Base-by-base conservation (phyloP, 1,140 invertebrate genomes). In the Trichonephila clavata region DNA sequence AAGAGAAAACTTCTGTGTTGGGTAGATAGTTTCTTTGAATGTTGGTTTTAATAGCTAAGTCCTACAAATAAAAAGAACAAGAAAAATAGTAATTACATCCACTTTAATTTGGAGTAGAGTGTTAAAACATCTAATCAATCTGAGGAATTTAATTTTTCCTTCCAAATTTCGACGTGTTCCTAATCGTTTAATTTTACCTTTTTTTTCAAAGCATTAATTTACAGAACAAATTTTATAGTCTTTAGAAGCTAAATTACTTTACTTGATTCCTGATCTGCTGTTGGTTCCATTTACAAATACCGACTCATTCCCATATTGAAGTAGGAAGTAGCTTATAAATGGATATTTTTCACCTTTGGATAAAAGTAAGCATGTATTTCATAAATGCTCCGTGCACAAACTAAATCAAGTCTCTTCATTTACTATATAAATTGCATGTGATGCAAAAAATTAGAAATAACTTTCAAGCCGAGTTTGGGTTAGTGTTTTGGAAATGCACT, bases 21-120 rank as follows among this genome's bases (percentile, higher is more conserved):
- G 71, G 14, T 77, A 13, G 7, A 77, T 77, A 77, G 71, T 77
- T 32, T 77, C 32, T 32, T 77, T 77, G 71, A 77, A 77, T 77
- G 71, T 27, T 39, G 71, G 27, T 32, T 77, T 77, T 77, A 77
- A 77, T 77, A n/a, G 71, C 27, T 77, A 16, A 2, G 14, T 13
- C 27, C 14, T 77, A 32, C 71, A 27, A 77, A 32, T 77, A 77
- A 77, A 77, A 27, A 3, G 24, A 16, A 77, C 5, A 77, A 77
- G 71, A 50, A 77, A 77, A 77, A 77, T 77, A 32, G 32, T 32
- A 77, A 71, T 24, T 10, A 10, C 32, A 77, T 27, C 18, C 32
- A 18, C 10, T 77, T 5, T 6, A 32, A 20, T 77, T 27, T 27
- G 50, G 71, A 16, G 18, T 32, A 24, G 27, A 77, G 32, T 77